Conservation (phyloP, 2,113 vertebrate species). For the Hystrix brachyura region DNA sequence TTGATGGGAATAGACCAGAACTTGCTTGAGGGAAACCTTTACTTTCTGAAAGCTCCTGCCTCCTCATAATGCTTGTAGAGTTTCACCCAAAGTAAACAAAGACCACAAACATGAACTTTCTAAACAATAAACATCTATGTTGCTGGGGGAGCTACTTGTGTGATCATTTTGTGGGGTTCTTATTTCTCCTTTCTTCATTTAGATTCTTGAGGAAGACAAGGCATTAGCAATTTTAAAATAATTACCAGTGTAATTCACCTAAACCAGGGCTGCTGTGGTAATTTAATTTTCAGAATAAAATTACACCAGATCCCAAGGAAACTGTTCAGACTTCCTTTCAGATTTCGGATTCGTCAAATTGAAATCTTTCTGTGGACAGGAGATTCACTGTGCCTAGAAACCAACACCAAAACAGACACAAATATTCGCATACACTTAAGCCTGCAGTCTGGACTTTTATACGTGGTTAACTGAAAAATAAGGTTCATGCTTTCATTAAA, state of each 20-base stretch:
- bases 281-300: slow-evolving; percentile 55
- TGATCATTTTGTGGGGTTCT: background rate
- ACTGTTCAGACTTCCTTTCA: background rate
- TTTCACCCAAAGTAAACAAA: background rate
- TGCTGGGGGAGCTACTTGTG: background rate
- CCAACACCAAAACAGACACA: background rate
- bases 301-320: background rate
- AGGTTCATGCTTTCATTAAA: background rate
- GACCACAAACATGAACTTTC: background rate
- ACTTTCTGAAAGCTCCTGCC: background rate
- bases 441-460: background rate
- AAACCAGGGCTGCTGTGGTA: background rate
- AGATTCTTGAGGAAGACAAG: background rate
- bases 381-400: background rate
- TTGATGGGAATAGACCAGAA: background rate
- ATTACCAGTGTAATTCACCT: slow-evolving; percentile 42
- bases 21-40: background rate
- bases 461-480: background rate
- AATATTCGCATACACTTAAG: accelerated
- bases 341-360: background rate
- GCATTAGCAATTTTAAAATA: slow-evolving; percentile 20
- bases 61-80: background rate
- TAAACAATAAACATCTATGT: background rate
- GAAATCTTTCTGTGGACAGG: background rate
- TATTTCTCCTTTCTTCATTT: background rate